Base-by-base conservation (phyloP, 2,113 vertebrate genomes). In the Festucalex cinctus region DNA sequence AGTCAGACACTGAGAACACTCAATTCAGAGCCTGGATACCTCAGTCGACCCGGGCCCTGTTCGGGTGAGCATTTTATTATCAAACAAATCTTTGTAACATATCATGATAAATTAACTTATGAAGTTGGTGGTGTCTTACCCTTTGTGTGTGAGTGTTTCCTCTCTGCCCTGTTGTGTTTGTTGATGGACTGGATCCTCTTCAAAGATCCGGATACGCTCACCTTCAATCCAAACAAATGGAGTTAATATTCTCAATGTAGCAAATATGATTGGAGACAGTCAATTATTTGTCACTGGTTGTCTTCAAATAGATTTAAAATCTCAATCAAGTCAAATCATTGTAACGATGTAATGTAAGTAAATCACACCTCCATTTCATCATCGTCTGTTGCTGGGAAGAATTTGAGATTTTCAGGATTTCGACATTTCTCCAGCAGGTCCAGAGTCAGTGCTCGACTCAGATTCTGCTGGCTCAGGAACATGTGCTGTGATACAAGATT, bases 121-220 rank as follows among this genome's bases (percentile, higher is more conserved):
- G 39, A 41, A 41, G 39, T 41, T 41, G 39, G 14, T 43, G 46
- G 68, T 24, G 62, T 48, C 93, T 91, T 78, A 97, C 95, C 80
- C 60, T 81, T 91, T 26, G 88, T 90, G 66, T 93, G 93, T 0
- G 92, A 92, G 43, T 89, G 86, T 0, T 93, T 92, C 69, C 93
- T 83, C 65, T 89, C 90, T 6, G 93, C 91, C 2, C 82, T 86
- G 66, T 88, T 91, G 86, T 93, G 90, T 77, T 91, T 88, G 83
- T 94, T 95, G 22, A 94, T 92, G 0, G 95, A 97, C 66, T 90
- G 91, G 73, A 97, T 96, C 69, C 94, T 87, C 65, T 86, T 92
- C 3, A 95, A 83, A 32, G 93, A 86, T 0, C 88, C 86, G 1
- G 92, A 88, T 0, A 89, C 80, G 0, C 59, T 51, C 88, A 93